Percentiles rank a stretch among this genome's conserved stretches.
Evolutionary conservation across 2,797 vertebrate genomes (phyloP).

Genomic region (Apogon talboti): DNA sequence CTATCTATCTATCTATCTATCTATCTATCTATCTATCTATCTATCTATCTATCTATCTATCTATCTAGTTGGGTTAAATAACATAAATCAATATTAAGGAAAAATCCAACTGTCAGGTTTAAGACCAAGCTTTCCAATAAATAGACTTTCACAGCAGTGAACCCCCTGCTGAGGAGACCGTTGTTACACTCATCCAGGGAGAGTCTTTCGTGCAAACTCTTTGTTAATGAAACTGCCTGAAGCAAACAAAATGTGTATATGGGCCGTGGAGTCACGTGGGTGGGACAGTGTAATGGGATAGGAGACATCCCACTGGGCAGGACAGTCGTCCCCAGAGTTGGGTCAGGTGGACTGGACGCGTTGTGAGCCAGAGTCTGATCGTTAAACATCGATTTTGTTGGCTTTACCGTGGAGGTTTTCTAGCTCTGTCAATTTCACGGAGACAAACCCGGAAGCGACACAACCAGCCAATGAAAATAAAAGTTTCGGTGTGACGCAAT

Average conservation of each 20-base stretch:
- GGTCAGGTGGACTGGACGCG: conserved; percentile 47
- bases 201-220: no score
- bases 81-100: no score
- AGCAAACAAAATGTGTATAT: neutral
- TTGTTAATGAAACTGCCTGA: no score
- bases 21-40: no score
- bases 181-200: no score
- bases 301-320: conserved; percentile 16
- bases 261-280: conserved; percentile 38
- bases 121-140: no score
- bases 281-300: conserved; percentile 23
- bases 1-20: neutral
- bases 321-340: conserved; percentile 21
- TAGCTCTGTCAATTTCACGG: neutral
- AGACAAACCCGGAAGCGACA: conserved; percentile 3
- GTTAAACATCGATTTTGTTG: conserved; percentile 41
- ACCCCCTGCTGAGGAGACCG: no score
- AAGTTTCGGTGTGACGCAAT: fast-evolving
- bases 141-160: no score
- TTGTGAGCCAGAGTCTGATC: conserved; percentile 9
- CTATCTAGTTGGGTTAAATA: no score
- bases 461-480: neutral
- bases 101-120: no score
- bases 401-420: neutral
- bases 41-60: no score